Base-by-base conservation (phyloP, 2,113 vertebrate genomes). In the Myrmophylax atrothorax region DNA sequence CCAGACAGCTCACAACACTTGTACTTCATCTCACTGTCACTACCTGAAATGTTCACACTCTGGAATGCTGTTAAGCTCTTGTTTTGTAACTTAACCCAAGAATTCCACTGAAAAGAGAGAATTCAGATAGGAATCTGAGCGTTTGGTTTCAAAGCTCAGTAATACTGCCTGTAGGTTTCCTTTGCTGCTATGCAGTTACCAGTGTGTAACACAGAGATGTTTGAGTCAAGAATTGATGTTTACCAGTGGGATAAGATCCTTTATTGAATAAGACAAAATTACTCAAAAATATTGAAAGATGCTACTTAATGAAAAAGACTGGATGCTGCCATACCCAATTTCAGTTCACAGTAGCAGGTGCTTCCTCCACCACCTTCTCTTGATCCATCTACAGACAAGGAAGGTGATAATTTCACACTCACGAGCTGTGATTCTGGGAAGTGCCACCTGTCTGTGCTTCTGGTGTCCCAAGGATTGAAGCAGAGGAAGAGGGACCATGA, bases 71-170 rank as follows among this genome's bases (percentile, higher is more conserved):
- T 47, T 82, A 52, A 47, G 50, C 58, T 73, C 53, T 53, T 79
- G 24, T 25, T 68, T 70, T 80, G 35, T 40, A 12, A 52, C 37
- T n/a, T 56, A 68, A 28, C 6, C 18, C 6, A 64, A 12, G 13
- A 79, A 69, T 73, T 83, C 10, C 38, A 2, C 16, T 17, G 29
- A 33, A 42, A 35, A 63, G 64, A 12, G 18, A 55, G 15, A 23
- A 12, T 9, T 76, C 0, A 0, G 18, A 12, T 31, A 23, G 7
- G 23, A 68, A 14, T 24, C 3, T 13, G 24, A 33, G 31, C 2
- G 3, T 29, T 69, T n/a, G 68, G 4, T 58, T 74, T 56, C 74
- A 69, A 12, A 64, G 69, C 58, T 68, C 74, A 18, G 44, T 5
- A 53, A 25, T 19, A 19, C 10, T 37, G 15, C 29, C 15, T 37